Conservation (phyloP, 2,888 invertebrate genomes). For the Aproaerema taeniolella region DNA sequence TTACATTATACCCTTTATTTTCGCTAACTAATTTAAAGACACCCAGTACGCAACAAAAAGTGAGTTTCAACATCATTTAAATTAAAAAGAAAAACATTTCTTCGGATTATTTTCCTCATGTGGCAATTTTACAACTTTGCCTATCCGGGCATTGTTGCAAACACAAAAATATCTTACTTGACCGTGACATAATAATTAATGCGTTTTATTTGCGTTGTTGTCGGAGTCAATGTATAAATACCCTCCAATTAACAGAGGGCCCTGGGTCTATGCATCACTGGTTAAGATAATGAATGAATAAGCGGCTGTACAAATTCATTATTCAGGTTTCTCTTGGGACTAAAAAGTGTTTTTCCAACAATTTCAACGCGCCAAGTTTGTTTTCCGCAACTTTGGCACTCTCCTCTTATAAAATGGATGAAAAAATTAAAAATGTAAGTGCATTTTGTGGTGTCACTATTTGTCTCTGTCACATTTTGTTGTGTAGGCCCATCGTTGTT, state of each 20-base stretch:
- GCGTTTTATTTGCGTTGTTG: slow-evolving; percentile 11
- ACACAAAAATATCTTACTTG: not conserved
- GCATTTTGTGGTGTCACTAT: slow-evolving; percentile 3
- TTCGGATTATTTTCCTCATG: not conserved
- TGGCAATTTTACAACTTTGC: not conserved
- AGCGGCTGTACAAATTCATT: slow-evolving; percentile 25
- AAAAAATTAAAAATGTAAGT: slow-evolving; percentile 34
- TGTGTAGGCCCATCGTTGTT: no score
- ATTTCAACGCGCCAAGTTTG: slow-evolving; percentile 25
- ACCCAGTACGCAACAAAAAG: no score
- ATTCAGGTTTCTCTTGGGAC: slow-evolving; percentile 20
- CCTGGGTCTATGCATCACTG: slow-evolving; percentile 23
- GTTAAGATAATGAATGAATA: slow-evolving; percentile 29
- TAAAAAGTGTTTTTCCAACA: slow-evolving; percentile 24
- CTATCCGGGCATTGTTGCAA: not conserved
- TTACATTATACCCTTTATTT: no score
- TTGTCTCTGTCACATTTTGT: no score
- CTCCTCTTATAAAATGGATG: slow-evolving; percentile 28
- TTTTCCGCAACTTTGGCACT: slow-evolving; percentile 24
- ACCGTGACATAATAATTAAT: slow-evolving; percentile 9
- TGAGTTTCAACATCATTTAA: no score
- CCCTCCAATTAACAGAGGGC: slow-evolving; percentile 27
- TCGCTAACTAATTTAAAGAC: no score
- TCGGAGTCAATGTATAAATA: slow-evolving; percentile 25
- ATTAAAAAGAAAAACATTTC: no score